phyloP scores from a whole-genome alignment of 1,140 invertebrate genomes.

The Ylistrum balloti region DNA sequence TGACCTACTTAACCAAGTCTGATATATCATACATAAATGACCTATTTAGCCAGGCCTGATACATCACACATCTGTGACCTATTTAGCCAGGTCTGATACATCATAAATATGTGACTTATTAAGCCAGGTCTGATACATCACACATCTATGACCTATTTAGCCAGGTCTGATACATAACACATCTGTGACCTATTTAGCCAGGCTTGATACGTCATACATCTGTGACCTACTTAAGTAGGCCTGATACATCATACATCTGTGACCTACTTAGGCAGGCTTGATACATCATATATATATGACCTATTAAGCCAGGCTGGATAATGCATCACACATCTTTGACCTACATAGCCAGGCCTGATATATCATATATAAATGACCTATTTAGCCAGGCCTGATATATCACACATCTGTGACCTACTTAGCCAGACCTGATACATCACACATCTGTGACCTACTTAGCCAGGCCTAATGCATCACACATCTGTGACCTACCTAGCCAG shows the following conservation, averaged over 20 bases:
- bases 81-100: background rate
- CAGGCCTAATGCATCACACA: background rate
- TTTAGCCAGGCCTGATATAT: slow-evolving; percentile 48
- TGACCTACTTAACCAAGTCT: background rate
- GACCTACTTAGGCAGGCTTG: background rate
- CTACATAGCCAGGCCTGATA: background rate
- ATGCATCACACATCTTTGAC: background rate
- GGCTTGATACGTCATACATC: background rate
- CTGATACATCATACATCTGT: background rate
- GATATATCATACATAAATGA: background rate
- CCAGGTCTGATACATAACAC: background rate
- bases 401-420: slow-evolving; percentile 43
- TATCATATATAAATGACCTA: slow-evolving; percentile 42
- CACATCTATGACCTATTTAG: slow-evolving; percentile 38
- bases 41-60: background rate
- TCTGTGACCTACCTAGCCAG: background rate
- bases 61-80: background rate
- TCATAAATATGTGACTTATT: slow-evolving; percentile 48
- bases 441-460: background rate
- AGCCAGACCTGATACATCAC: background rate
- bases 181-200: background rate
- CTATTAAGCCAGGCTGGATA: background rate
- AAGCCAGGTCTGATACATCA: slow-evolving; percentile 47
- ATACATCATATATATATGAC: background rate
- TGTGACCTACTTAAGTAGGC: background rate